Evolutionary conservation across 2,113 vertebrate genomes (phyloP).

Genomic region (Ciconia stormi): DNA sequence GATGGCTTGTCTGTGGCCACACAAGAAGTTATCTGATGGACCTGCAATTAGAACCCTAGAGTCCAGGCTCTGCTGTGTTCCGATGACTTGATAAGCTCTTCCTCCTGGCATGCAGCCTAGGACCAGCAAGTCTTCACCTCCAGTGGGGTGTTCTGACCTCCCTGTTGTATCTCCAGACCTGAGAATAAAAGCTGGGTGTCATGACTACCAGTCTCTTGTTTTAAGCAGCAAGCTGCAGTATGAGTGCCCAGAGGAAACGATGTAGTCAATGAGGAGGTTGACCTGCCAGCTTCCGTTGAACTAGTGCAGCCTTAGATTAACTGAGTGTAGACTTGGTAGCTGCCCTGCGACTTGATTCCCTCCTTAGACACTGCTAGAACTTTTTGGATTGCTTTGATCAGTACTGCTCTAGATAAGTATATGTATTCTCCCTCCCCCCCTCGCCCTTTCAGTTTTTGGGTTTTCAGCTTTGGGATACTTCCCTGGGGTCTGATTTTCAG

Average conservation of each 20-base stretch:
- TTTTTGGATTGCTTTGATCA: neutral
- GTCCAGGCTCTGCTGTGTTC: neutral
- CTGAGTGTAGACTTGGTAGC: neutral
- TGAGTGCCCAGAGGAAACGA: neutral
- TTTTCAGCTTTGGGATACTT: neutral
- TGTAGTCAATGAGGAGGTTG: neutral
- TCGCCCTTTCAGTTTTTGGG: neutral
- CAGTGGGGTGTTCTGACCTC: neutral
- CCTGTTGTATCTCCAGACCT: neutral
- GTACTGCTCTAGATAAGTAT: neutral
- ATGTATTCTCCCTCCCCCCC: neutral
- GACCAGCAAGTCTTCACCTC: neutral
- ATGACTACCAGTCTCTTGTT: neutral
- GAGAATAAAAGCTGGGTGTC: neutral
- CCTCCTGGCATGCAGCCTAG: neutral
- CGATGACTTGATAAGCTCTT: neutral
- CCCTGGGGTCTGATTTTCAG: neutral
- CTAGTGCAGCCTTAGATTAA: neutral
- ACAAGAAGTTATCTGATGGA: conserved; percentile 10
- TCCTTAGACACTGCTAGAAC: neutral
- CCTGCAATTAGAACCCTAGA: neutral
- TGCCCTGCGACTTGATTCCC: neutral
- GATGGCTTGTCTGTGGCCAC: neutral
- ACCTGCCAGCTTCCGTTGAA: neutral
- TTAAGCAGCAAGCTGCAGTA: neutral